Base-by-base conservation (phyloP, 2,113 vertebrate species). In the Falcunculus frontatus region DNA sequence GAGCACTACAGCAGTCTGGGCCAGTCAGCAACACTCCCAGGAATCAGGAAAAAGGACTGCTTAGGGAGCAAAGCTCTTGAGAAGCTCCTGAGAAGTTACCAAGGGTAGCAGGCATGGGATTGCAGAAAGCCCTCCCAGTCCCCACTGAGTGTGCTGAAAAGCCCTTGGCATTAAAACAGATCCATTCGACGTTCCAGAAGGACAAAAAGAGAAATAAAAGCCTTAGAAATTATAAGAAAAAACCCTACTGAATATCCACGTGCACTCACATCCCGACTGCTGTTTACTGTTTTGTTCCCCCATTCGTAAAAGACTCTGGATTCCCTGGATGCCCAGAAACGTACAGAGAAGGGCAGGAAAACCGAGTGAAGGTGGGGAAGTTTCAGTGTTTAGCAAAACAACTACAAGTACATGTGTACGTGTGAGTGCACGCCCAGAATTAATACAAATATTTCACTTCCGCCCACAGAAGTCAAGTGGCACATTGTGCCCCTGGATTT, bases 321-420 rank as follows among this genome's bases (percentile, higher is more conserved):
- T 32, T 60, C 74, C 25, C 42, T 73, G 13, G 8, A 47, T 49
- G 60, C 13, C 55, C 16, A 77, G 23, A 76, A 60, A 69, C 30
- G 37, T 7, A 21, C 17, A 56, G 59, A 65, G 44, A 68, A 64
- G 17, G 8, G 20, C 39, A 93, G 37, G 22, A 89, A 75, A 53
- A n/a, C 10, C 10, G 70, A 23, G 44, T 6, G 59, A n/a, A 49
- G 13, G 35, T 18, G 16, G 8, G 13, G 15, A 70, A 53, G 26
- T 55, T 81, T 32, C 53, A 35, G 18, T 6, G 19, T 55, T 72
- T 30, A 72, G 13, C 22, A 60, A 41, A 82, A 53, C 25, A 68
- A 18, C 44, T 59, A 4, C 22, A 20, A 15, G 12, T 3, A 4
- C 11, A 2, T 2, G 4, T 26, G 5, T 7, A 7, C 4, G 0